These are phyloP conservation scores for Omphaloscelis lunosa DNA, from an alignment of 2,888 invertebrate species.

Conservation along the genomic window DNA sequence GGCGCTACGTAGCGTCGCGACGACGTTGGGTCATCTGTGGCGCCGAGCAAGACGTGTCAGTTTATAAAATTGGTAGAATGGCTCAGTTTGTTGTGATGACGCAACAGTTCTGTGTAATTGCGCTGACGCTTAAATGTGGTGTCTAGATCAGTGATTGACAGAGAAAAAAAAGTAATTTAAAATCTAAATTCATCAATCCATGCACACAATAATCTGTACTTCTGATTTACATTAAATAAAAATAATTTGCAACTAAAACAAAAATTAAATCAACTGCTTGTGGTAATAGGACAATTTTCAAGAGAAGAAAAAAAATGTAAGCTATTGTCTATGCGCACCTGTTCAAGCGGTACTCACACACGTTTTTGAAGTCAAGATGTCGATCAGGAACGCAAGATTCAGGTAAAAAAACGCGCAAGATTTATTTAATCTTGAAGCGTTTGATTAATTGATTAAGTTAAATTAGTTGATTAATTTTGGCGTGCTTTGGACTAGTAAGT, in stretches of 20 bases:
- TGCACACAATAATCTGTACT: neutral
- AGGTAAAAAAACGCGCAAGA: no score
- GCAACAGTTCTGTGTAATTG: slow-evolving; percentile 38
- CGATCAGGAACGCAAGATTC: neutral
- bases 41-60: slow-evolving; percentile 14
- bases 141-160: slow-evolving; percentile 1
- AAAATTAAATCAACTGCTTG: slow-evolving; percentile 48
- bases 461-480: no score
- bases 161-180: neutral
- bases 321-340: slow-evolving; percentile 9
- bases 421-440: neutral
- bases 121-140: slow-evolving; percentile 11
- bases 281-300: slow-evolving; percentile 52
- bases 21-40: slow-evolving; percentile 8
- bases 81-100: slow-evolving; percentile 36
- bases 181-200: neutral
- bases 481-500: no score
- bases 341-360: slow-evolving; percentile 14
- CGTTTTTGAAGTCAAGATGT: neutral
- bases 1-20: slow-evolving; percentile 6
- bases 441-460: no score
- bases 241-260: slow-evolving; percentile 49
- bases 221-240: slow-evolving; percentile 15
- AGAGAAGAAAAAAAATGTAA: neutral
- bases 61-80: slow-evolving; percentile 9